phyloP scores from a whole-genome alignment of 2,113 vertebrate species.

The Coracopsis vasa region DNA sequence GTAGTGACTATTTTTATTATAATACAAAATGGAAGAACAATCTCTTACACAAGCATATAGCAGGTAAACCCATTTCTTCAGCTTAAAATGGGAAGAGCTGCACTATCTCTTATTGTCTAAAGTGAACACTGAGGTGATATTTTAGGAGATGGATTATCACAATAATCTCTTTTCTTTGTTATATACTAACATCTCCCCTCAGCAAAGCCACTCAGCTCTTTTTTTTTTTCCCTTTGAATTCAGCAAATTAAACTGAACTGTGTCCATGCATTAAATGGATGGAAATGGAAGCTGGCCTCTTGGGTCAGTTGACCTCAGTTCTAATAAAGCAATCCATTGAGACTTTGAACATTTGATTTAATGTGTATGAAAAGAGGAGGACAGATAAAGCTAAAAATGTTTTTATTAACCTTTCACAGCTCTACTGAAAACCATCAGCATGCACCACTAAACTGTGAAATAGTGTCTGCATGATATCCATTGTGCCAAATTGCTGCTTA shows the following conservation, averaged over 20 bases:
- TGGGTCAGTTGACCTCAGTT: conserved; percentile 65
- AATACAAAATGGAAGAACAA: not conserved
- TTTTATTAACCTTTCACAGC: conserved; percentile 84
- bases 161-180: conserved; percentile 29
- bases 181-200: not conserved
- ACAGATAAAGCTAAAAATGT: conserved; percentile 79
- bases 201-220: not conserved
- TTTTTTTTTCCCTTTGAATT: conserved; percentile 52
- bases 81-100: not conserved
- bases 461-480: conserved; percentile 75
- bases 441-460: conserved; percentile 88
- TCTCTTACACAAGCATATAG: not conserved
- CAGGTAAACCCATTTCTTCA: not conserved
- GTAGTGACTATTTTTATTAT: not conserved
- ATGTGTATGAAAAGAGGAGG: conserved; percentile 69
- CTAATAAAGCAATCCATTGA: conserved; percentile 75
- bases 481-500: conserved; percentile 63
- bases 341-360: conserved; percentile 78
- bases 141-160: conserved; percentile 28
- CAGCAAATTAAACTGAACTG: conserved; percentile 74
- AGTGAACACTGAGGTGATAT: not conserved
- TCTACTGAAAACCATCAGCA: conserved; percentile 72
- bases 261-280: conserved; percentile 72
- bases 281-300: conserved; percentile 72
- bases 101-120: not conserved